Base-by-base conservation (phyloP, 2,113 vertebrate species). In the Pleuronectes platessa region DNA sequence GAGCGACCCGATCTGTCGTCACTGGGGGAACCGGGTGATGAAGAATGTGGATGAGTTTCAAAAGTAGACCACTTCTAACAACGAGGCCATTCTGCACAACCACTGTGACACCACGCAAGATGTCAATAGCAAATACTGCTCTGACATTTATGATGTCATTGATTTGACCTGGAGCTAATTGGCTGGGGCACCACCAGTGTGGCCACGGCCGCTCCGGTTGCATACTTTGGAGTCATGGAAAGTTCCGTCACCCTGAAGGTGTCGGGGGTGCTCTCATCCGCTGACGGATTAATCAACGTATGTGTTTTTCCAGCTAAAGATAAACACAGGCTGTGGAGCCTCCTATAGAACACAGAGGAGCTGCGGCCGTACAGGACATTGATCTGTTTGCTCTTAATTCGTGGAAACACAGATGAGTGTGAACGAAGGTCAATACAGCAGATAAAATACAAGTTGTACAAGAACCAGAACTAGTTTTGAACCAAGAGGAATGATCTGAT, bases 291-390 rank as follows among this genome's bases (percentile, higher is more conserved):
- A 76, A 75, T 78, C 73, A 66, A 63, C 73, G 14, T 68, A 75
- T 81, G 72, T 72, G 84, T 85, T 86, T 88, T 88, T 78, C 81
- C 72, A 81, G 77, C 61, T 64, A 83, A 79, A 79, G 45, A 76
- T 68, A 74, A 72, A 75, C 20, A 4, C 3, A 18, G 37, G 40
- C 20, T 6, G 13, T 72, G 9, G 58, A 76, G 68, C 31, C 7
- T 31, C 14, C 59, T 21, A 40, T 23, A 60, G 17, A 8, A 7
- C 7, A 45, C 37, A 8, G 2, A n/a, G 23, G 5, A 58, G 26
- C 14, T 6, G 17, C 45, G 17, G 42, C 42, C 42, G 12, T 45
- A 13, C 45, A 59, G 12, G 35, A 63, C 18, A 10, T 10, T 66
- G 49, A 35, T 37, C n/a, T 49, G 21, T 71, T 78, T 40, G 31